Conservation (phyloP, 2,888 invertebrate species). For the Caenorhabditis sp. region DNA sequence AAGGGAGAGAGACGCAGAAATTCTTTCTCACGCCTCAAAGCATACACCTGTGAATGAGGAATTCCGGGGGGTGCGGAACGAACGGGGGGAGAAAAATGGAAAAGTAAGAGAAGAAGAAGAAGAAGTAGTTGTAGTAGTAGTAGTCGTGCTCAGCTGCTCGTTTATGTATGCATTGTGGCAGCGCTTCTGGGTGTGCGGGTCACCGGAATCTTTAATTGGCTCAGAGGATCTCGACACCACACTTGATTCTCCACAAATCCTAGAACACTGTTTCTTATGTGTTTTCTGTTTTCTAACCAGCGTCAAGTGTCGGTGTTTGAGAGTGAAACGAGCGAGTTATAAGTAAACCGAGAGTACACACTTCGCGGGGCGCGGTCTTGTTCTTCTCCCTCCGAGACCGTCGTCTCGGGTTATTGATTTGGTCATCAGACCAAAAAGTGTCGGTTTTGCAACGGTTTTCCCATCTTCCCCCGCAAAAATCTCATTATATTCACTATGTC, state of each 20-base stretch:
- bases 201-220: conserved; percentile 58
- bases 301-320: too few relatives aligned
- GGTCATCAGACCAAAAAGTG: conserved; percentile 19
- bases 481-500: not conserved
- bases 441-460: not conserved
- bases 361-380: not conserved
- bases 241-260: conserved; percentile 17
- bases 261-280: not conserved
- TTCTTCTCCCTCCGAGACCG: conserved; percentile 9
- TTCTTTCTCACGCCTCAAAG: conserved; percentile 4
- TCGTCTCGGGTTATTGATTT: conserved; percentile 27
- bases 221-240: conserved; percentile 2
- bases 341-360: conserved; percentile 28
- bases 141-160: conserved; percentile 57
- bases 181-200: conserved; percentile 31
- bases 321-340: conserved; percentile 24
- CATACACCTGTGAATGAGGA: conserved; percentile 35
- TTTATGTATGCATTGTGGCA: conserved; percentile 60
- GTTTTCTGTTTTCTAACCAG: not conserved
- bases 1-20: too few relatives aligned
- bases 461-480: not conserved
- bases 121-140: conserved; percentile 11
- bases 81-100: not conserved
- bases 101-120: not conserved
- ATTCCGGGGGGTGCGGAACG: not conserved